Percentiles rank a stretch among this genome's conserved stretches.
Conservation (phyloP, 2,113 vertebrate species). For the Chascanopsetta lugubris region DNA sequence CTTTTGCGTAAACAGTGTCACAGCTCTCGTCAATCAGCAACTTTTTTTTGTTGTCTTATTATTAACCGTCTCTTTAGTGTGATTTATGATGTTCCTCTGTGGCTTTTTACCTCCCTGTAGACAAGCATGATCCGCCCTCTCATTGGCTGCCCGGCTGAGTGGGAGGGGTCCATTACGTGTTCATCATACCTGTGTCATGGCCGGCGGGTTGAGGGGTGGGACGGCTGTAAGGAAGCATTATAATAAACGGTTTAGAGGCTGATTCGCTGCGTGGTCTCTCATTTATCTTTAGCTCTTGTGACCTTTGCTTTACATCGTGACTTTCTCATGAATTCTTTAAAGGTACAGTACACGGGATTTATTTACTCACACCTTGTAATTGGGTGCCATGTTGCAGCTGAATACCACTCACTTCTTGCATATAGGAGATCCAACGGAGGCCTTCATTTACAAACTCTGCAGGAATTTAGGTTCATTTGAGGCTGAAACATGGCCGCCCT, state of each 20-base stretch:
- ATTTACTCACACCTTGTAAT: no score
- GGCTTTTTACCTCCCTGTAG: constrained; percentile 62
- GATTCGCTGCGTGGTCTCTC: constrained; percentile 6
- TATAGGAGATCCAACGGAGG: no score
- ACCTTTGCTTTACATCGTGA: no score
- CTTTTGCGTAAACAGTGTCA: constrained; percentile 55
- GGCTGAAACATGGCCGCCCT: no score
- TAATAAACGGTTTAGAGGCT: constrained; percentile 75
- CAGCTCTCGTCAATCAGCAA: constrained; percentile 48
- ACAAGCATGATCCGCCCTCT: constrained; percentile 43
- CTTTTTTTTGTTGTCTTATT: constrained; percentile 58
- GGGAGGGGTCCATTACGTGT: constrained; percentile 53
- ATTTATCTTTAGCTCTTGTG: not conserved
- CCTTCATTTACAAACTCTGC: no score
- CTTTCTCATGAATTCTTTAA: not conserved
- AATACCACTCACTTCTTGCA: no score
- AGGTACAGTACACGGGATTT: no score
- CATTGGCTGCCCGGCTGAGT: constrained; percentile 17
- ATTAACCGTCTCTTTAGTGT: constrained; percentile 54
- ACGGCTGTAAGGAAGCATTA: constrained; percentile 55
- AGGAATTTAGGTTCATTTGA: no score
- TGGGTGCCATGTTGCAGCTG: no score
- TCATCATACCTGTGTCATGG: constrained; percentile 57
- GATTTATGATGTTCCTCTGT: constrained; percentile 60
- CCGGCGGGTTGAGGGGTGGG: constrained; percentile 24